Evolutionary conservation across 2,113 vertebrate species (phyloP).

Genomic region (Ictalurus furcatus): DNA sequence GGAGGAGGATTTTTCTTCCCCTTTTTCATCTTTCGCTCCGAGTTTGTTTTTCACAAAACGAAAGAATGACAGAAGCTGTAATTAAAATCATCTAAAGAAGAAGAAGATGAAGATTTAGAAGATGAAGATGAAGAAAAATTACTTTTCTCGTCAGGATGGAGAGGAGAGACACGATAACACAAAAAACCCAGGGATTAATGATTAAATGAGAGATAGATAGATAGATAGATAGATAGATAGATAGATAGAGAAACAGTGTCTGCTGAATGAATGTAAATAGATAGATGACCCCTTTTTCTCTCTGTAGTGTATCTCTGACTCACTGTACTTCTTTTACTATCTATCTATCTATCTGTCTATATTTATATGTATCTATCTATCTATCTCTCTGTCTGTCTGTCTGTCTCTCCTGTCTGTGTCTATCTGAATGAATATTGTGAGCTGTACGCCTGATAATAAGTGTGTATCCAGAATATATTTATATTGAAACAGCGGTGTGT

Average conservation of each 20-base stretch:
- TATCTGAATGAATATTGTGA: too few relatives aligned
- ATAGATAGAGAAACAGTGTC: neutral
- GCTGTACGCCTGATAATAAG: too few relatives aligned
- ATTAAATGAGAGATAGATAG: neutral
- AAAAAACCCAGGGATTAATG: neutral
- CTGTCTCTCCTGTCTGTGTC: too few relatives aligned
- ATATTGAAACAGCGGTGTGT: too few relatives aligned
- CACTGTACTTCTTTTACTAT: too few relatives aligned
- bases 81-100: conserved; percentile 77
- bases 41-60: conserved; percentile 69
- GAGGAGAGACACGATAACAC: neutral
- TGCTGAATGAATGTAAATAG: neutral
- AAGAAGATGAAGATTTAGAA: neutral
- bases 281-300: neutral
- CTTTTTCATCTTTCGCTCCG: conserved; percentile 67
- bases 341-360: too few relatives aligned
- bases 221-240: neutral
- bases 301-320: neutral
- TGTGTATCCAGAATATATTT: too few relatives aligned
- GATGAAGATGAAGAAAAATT: conserved; percentile 5
- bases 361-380: too few relatives aligned
- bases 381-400: too few relatives aligned
- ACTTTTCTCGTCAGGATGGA: neutral
- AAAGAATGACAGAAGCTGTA: conserved; percentile 70
- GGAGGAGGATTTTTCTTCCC: conserved; percentile 52